Percentiles rank a stretch among this genome's conserved stretches.
These are phyloP conservation scores for Copsychus sechellarum DNA, from an alignment of 2,113 vertebrate genomes.

Conservation along the genomic window DNA sequence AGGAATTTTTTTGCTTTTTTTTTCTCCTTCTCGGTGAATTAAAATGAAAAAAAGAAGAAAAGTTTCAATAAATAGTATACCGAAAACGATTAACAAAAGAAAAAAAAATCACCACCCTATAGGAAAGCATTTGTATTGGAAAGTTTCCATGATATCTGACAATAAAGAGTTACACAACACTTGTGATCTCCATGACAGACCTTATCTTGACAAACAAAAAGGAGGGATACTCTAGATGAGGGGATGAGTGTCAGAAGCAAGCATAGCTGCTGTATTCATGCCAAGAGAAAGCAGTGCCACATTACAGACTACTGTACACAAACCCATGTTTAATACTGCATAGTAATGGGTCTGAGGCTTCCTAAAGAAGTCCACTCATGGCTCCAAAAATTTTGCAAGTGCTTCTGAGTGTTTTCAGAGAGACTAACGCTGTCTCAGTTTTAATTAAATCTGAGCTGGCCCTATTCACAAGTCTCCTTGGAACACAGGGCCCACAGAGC, in stretches of 20 bases:
- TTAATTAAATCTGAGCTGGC: neutral
- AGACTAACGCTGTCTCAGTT: neutral
- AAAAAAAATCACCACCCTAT: neutral
- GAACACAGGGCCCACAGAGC: neutral
- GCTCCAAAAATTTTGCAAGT: neutral
- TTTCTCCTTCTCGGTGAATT: neutral
- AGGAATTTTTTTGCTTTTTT: neutral
- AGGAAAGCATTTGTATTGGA: neutral
- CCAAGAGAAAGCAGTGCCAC: neutral
- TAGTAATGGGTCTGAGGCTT: neutral
- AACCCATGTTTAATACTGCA: fast-evolving
- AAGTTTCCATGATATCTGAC: neutral
- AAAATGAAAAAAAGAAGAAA: neutral
- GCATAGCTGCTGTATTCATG: neutral
- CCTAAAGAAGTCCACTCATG: neutral
- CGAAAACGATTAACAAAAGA: neutral
- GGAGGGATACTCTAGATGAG: neutral
- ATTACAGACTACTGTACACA: neutral
- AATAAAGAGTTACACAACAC: neutral
- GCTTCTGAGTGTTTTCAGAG: neutral
- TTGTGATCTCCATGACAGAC: neutral
- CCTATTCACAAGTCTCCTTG: neutral
- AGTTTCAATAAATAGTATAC: neutral
- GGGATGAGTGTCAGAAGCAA: neutral
- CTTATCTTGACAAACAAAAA: neutral